Conservation (phyloP, 2,797 vertebrate genomes). For the Xenentodon cancila region DNA sequence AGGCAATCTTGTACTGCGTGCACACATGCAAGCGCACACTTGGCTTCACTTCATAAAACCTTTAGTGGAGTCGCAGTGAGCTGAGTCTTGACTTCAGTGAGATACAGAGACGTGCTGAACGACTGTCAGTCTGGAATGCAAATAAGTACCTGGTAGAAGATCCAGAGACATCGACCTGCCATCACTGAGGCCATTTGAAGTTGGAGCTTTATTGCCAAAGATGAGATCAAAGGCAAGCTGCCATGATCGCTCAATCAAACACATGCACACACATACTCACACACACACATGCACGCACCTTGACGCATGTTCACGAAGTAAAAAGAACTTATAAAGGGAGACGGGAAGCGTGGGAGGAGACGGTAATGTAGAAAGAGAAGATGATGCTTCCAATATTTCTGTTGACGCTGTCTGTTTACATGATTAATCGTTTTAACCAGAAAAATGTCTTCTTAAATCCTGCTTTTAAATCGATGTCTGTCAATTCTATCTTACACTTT, state of each 20-base stretch:
- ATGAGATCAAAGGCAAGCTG: constrained; percentile 69
- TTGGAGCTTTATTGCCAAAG: constrained; percentile 61
- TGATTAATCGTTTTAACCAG: too few relatives aligned
- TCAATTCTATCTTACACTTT: too few relatives aligned
- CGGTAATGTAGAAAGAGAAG: constrained; percentile 9
- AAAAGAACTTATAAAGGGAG: constrained; percentile 24
- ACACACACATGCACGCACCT: constrained; percentile 9
- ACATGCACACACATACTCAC: constrained; percentile 9
- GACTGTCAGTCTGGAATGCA: constrained; percentile 55
- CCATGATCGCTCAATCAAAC: constrained; percentile 40
- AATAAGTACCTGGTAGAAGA: constrained; percentile 45
- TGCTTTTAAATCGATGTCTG: too few relatives aligned
- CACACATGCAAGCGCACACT: background rate
- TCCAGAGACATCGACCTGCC: constrained; percentile 64
- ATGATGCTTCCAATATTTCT: constrained; percentile 53
- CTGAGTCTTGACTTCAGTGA: constrained; percentile 40
- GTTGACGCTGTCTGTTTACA: constrained; percentile 6
- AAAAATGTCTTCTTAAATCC: too few relatives aligned
- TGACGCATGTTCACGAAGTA: constrained; percentile 9
- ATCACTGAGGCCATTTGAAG: constrained; percentile 74
- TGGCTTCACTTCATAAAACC: constrained; percentile 35
- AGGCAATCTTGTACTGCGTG: background rate
- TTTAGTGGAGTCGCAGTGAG: constrained; percentile 23
- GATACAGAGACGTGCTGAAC: constrained; percentile 22
- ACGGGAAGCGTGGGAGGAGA: constrained; percentile 24